Evolutionary conservation across 2,888 invertebrate genomes (phyloP).

Genomic region (Scaeva pyrastri): DNA sequence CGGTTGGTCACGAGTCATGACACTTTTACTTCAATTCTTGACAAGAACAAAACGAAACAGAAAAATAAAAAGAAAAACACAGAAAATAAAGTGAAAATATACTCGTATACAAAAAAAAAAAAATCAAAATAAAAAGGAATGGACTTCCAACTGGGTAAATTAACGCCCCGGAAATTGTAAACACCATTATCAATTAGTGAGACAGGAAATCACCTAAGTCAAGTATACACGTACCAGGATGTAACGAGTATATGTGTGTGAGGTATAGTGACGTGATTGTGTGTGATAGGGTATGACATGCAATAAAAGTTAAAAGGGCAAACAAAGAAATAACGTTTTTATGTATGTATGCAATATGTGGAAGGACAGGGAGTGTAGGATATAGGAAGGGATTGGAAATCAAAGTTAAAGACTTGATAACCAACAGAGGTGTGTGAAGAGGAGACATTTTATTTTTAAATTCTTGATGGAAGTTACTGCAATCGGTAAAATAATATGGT

Average conservation of each 20-base stretch:
- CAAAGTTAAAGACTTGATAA: too few species aligned
- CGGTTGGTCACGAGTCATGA: neutral
- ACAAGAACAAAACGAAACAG: neutral
- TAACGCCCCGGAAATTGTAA: conserved; percentile 59
- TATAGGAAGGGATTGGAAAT: too few species aligned
- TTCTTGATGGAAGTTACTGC: too few species aligned
- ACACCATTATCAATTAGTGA: conserved; percentile 59
- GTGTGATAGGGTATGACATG: conserved; percentile 14
- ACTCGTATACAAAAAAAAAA: neutral
- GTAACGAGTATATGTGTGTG: too few species aligned
- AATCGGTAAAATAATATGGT: too few species aligned
- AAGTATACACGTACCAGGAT: neutral
- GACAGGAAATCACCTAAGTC: neutral
- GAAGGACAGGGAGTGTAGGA: too few species aligned
- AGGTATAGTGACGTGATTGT: conserved; percentile 12
- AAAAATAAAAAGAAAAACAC: neutral
- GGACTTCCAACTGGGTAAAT: conserved; percentile 35
- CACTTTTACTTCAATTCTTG: neutral
- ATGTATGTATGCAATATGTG: neutral
- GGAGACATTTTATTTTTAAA: too few species aligned
- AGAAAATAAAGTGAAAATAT: neutral
- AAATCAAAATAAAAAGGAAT: too few species aligned
- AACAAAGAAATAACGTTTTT: neutral
- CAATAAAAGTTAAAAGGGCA: conserved; percentile 18
- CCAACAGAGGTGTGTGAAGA: too few species aligned